These are phyloP conservation scores for Pimephales promelas DNA, from an alignment of 2,113 vertebrate species.

Conservation along the genomic window DNA sequence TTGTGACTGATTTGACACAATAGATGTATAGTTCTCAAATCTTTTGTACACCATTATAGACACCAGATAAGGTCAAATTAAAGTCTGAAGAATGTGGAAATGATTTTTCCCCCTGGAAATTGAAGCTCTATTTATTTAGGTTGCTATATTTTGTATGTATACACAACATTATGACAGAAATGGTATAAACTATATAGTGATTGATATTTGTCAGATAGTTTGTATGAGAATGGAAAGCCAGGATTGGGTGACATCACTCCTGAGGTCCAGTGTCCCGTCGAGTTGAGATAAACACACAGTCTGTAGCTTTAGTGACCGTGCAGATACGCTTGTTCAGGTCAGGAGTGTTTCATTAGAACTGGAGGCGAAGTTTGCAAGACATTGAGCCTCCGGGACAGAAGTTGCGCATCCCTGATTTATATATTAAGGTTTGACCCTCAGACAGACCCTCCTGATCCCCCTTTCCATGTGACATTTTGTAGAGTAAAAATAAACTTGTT, in stretches of 20 bases:
- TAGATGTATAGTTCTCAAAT: conserved; percentile 78
- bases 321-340: too few species aligned
- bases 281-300: too few species aligned
- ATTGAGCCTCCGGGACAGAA: too few species aligned
- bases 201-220: conserved; percentile 71
- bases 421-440: conserved; percentile 16
- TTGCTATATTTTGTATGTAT: conserved; percentile 87
- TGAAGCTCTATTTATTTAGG: conserved; percentile 92
- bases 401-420: conserved; percentile 39
- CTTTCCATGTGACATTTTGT: conserved; percentile 73
- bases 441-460: conserved; percentile 8
- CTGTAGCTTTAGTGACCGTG: too few species aligned
- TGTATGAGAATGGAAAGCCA: conserved; percentile 65
- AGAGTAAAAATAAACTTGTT: conserved; percentile 78
- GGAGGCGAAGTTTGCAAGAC: too few species aligned
- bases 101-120: conserved; percentile 82
- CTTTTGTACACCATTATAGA: conserved; percentile 81
- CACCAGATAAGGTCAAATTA: conserved; percentile 62
- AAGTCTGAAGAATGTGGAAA: conserved; percentile 74
- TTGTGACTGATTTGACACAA: conserved; percentile 68
- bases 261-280: too few species aligned
- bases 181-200: conserved; percentile 74
- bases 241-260: too few species aligned
- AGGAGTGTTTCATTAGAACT: too few species aligned
- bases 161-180: conserved; percentile 78